Conservation (phyloP, 2,113 vertebrate species). For the Rhipidura dahli region DNA sequence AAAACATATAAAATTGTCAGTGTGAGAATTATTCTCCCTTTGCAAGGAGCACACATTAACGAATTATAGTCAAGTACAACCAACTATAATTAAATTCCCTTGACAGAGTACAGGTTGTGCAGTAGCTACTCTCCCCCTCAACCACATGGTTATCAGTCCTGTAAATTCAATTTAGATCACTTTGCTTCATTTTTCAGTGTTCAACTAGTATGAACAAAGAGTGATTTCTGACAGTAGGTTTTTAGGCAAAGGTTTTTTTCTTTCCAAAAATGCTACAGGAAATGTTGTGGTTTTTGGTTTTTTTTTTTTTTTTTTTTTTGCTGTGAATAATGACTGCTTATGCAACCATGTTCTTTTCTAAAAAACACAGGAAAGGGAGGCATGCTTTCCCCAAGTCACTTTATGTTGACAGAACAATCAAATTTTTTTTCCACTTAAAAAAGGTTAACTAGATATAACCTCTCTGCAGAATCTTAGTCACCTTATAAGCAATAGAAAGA, state of each 20-base stretch:
- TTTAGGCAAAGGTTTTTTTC: neutral
- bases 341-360: neutral
- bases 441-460: neutral
- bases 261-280: neutral
- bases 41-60: conserved; percentile 57
- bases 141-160: neutral
- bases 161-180: conserved; percentile 50
- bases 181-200: conserved; percentile 29
- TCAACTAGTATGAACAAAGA: conserved; percentile 31
- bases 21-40: conserved; percentile 41
- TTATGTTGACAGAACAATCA: neutral
- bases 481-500: neutral
- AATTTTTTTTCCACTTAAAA: neutral
- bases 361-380: neutral
- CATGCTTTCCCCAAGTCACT: neutral
- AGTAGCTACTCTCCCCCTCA: conserved; percentile 11
- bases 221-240: neutral
- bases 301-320: too few species aligned
- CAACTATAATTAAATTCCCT: conserved; percentile 68
- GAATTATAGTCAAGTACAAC: conserved; percentile 68
- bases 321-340: neutral
- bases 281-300: too few species aligned
- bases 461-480: neutral
- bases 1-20: conserved; percentile 63
- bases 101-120: conserved; percentile 61